Evolutionary conservation across 2,113 vertebrate species (phyloP).

Genomic region (cat (Felis catus)): F.catus_Fca126_mat1.0 CM031420.1:23625001-23625500

Average conservation of each 20-base stretch:
- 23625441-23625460: neutral
- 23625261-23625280: neutral
- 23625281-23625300: neutral
- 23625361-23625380: neutral
- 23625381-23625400: neutral
- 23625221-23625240: neutral
- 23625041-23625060: neutral
- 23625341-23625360: accelerated
- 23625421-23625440: neutral
- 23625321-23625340: neutral
- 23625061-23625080: neutral
- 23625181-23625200: neutral
- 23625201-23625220: neutral
- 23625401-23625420: neutral
- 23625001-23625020: neutral
- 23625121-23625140: neutral
- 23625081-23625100: neutral
- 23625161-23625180: neutral
- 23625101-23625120: neutral
- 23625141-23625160: neutral
- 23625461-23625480: neutral
- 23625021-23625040: neutral
- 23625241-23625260: neutral
- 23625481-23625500: neutral
- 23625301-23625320: neutral